Evolutionary conservation across 2,888 invertebrate genomes (phyloP).

Genomic region (Epirrita christyi): DNA sequence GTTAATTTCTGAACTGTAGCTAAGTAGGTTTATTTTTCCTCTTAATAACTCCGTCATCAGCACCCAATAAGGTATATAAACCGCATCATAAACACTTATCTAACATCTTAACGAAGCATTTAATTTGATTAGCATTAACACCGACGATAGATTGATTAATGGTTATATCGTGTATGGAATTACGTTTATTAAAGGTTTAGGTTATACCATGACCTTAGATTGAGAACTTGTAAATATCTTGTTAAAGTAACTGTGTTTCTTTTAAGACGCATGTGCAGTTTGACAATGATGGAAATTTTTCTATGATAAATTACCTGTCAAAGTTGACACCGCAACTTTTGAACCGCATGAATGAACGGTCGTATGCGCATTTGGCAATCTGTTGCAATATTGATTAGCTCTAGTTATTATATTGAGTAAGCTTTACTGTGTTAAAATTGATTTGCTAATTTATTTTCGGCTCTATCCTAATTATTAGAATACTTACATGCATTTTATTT

Average conservation of each 20-base stretch:
- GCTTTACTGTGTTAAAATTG: no score
- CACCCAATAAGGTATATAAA: slow-evolving; percentile 29
- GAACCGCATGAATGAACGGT: not conserved
- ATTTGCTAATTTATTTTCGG: no score
- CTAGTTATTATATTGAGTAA: no score
- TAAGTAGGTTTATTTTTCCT: not conserved
- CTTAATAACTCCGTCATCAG: slow-evolving; percentile 26
- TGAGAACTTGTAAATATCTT: slow-evolving; percentile 27
- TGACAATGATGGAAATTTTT: not conserved
- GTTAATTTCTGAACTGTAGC: no score
- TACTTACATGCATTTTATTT: no score
- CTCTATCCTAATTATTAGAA: no score
- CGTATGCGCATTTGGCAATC: slow-evolving; percentile 3
- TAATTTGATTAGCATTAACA: slow-evolving; percentile 62
- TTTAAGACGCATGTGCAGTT: not conserved
- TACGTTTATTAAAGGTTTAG: slow-evolving; percentile 55
- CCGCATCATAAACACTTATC: slow-evolving; percentile 43
- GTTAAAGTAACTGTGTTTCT: not conserved
- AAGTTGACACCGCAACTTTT: no score
- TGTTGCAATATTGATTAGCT: no score
- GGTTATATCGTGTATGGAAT: slow-evolving; percentile 33
- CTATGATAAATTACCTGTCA: not conserved
- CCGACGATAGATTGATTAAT: slow-evolving; percentile 58
- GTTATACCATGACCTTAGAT: slow-evolving; percentile 62
- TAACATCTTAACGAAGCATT: slow-evolving; percentile 62